Percentiles rank a stretch among this genome's conserved stretches.
Conservation (phyloP, 2,113 vertebrate genomes). For the Meleagris gallopavo region DNA sequence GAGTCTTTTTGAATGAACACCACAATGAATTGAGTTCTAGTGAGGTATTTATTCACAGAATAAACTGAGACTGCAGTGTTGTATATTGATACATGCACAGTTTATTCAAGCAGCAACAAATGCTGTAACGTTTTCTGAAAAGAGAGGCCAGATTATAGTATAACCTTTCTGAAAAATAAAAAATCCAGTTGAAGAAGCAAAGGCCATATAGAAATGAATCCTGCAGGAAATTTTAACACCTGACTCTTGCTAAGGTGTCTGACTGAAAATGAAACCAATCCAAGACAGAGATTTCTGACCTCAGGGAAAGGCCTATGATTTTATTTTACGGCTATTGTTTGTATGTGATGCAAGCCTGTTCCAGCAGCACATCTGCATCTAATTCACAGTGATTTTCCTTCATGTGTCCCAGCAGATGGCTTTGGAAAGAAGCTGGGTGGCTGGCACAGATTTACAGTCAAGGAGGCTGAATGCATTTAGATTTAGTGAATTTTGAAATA, state of each 20-base stretch:
- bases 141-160: not conserved
- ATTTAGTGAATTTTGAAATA: not conserved
- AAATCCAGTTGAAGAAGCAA: not conserved
- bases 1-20: not conserved
- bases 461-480: not conserved
- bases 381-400: not conserved
- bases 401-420: not conserved
- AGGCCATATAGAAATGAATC: not conserved
- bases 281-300: not conserved
- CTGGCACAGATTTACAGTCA: not conserved
- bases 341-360: not conserved
- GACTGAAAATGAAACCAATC: not conserved
- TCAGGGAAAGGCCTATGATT: not conserved
- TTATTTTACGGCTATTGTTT: not conserved
- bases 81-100: not conserved
- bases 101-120: not conserved
- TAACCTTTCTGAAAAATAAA: not conserved
- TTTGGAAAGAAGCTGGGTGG: not conserved
- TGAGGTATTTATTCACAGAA: not conserved
- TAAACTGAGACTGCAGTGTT: not conserved
- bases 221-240: not conserved
- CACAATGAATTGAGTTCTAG: not conserved
- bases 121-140: not conserved
- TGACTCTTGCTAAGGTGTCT: not conserved
- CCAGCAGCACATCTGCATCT: not conserved